Base-by-base conservation (phyloP, 2,113 vertebrate genomes). In the Prochilodus magdalenae region DNA sequence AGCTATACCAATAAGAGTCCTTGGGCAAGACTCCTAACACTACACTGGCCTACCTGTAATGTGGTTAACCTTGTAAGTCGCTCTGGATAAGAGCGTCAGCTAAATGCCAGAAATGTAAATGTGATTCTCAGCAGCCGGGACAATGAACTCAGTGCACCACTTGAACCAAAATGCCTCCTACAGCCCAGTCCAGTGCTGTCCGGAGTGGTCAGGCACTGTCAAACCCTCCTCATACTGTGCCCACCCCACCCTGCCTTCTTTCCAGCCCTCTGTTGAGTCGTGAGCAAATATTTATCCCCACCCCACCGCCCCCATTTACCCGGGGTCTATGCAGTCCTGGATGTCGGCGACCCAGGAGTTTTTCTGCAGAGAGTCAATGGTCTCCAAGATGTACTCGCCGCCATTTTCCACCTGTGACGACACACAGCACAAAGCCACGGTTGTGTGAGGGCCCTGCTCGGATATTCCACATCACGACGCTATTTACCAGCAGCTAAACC, bases 301-400 rank as follows among this genome's bases (percentile, higher is more conserved):
- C 36, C 36, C 36, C 3, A 36, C 7, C 7, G 3, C 36, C 36
- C 36, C 36, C 33, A 69, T 89, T 97, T 93, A 99, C 98, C 97
- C 97, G 0, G 97, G 97, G 86, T 98, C 97, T 12, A 96, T 97
- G 87, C 98, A 99, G 94, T 98, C 98, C 90, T 99, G 98, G 90
- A 99, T 99, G 73, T 99, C 98, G 0, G 97, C 97, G 80, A 99
- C 97, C 98, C 98, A 99, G 0, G 98, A 99, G 92, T 99, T 98
- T 83, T 99, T 99, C 94, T 99, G 98, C 85, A 99, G 93, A 0
- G 97, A 99, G 90, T 99, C 98, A 0, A 99, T 97, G 84, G 97
- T 99, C 93, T 99, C 97, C 93, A 99, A 91, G 90, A 99, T 99
- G 88, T 98, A 99, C 82, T 99, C 98, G 0, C 95, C 96, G 27